phyloP scores from a whole-genome alignment of 2,113 vertebrate genomes.

The Pleuronectes platessa region DNA sequence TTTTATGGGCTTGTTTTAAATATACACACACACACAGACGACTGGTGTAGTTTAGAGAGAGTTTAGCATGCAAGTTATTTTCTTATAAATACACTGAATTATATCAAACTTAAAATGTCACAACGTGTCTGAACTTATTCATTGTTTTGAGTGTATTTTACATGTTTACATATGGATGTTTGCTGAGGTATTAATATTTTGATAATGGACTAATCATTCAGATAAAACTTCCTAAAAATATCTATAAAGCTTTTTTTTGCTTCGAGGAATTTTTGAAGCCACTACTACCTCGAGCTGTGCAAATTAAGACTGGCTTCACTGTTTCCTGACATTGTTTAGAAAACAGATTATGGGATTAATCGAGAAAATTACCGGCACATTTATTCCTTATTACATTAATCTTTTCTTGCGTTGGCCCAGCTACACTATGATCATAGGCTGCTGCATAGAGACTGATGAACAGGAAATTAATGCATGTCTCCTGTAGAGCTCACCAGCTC shows the following conservation, averaged over 20 bases:
- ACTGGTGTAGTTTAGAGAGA: background rate
- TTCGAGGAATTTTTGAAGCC: too few species aligned
- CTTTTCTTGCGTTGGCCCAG: background rate
- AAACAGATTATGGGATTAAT: background rate
- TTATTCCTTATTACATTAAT: background rate
- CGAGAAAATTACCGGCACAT: background rate
- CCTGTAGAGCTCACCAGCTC: conserved; percentile 1
- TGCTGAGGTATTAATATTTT: background rate
- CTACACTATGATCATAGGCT: too few species aligned
- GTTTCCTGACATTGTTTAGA: background rate
- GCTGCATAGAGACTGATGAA: background rate
- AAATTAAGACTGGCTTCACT: background rate
- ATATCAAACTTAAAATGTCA: background rate
- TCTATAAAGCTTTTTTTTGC: too few species aligned
- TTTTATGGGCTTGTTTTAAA: background rate
- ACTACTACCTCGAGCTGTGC: background rate
- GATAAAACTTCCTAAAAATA: background rate
- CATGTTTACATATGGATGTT: background rate
- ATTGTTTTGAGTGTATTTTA: background rate
- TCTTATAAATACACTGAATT: conserved; percentile 1
- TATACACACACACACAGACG: too few species aligned
- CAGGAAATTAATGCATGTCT: conserved; percentile 20
- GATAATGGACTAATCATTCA: background rate
- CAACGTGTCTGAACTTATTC: too few species aligned
- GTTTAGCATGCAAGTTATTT: background rate